These are phyloP conservation scores for Leuciscus idus DNA, from an alignment of 2,113 vertebrate species.

Conservation along the genomic window DNA sequence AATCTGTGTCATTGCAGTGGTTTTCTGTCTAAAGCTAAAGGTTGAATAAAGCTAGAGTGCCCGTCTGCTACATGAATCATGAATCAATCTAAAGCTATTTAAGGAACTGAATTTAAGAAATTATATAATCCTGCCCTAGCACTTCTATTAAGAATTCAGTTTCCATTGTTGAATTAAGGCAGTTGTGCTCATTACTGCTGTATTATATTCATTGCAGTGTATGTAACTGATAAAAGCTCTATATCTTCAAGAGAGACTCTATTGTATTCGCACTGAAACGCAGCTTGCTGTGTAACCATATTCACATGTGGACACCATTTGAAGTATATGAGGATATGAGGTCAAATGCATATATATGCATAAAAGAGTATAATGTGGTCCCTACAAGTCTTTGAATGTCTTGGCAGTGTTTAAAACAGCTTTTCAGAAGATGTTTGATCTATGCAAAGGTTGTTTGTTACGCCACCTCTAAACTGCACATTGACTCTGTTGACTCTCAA, in stretches of 20 bases:
- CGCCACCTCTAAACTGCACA: neutral
- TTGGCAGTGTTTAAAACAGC: neutral
- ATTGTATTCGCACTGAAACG: neutral
- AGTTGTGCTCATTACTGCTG: slow-evolving; percentile 68
- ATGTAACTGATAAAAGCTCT: slow-evolving; percentile 70
- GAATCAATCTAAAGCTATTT: slow-evolving; percentile 4
- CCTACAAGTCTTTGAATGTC: neutral
- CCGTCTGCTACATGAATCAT: neutral
- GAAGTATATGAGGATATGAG: no score
- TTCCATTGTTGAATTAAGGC: slow-evolving; percentile 66
- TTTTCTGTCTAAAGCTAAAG: neutral
- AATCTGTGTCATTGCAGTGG: neutral
- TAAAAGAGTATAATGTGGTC: neutral
- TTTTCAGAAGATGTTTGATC: neutral
- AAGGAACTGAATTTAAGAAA: slow-evolving; percentile 10
- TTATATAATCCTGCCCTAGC: slow-evolving; percentile 12
- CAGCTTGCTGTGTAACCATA: neutral
- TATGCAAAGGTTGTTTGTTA: neutral
- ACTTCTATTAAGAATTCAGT: slow-evolving; percentile 49
- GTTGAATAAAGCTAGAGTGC: neutral
- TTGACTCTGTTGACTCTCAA: neutral
- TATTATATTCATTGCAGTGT: slow-evolving; percentile 64
- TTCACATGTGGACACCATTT: neutral
- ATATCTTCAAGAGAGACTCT: slow-evolving; percentile 57
- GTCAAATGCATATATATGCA: no score